Evolutionary conservation across 2,113 vertebrate genomes (phyloP), one percentile per base, ranked within the genome.

Genomic region (Onychostoma macrolepis): DNA sequence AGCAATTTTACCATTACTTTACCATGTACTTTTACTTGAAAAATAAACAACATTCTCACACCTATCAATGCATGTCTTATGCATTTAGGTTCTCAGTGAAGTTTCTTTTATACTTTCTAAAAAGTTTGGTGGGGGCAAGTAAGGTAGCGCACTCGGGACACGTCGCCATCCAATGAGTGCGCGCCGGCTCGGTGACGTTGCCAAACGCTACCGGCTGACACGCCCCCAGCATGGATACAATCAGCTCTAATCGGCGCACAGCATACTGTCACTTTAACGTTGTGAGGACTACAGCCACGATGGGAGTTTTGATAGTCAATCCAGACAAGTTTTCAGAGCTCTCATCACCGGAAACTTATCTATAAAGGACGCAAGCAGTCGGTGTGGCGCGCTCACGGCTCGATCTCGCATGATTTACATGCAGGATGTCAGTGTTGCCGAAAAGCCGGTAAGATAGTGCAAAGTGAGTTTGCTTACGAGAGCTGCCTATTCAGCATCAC

Each of bases 201-300:
- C 91, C 50, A 88, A 89, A 90, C 90, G 90, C 91, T 89, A 91
- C 91, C 91, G 92, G 92, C 89, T 87, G 94, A 88, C 95, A 94
- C 95, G 94, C 95, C 95, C 94, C 95, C 95, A 93, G 94, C 95
- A 91, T 94, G 95, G 95, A 94, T 94, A 95, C 94, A 91, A 89
- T 84, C 92, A 88, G 94, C 93, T 88, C 93, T 91, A 91, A 91
- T 92, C 89, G 87, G 92, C 91, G 91, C 93, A 88, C 93, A 30
- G 90, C 92, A 94, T 92, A 88, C 93, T 86, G 92, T 90, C 94
- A 92, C 95, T 90, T 83, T 92, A 91, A 92, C 88, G 92, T 90
- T 86, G 92, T 92, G 90, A 85, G 76, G 91, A 90, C 89, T 80
- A 90, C 80, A 80, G 93, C 90, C 91, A 94, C 91, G 91, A 96